phyloP scores from a whole-genome alignment of 2,888 invertebrate genomes.

The Hoplodrina ambigua region DNA sequence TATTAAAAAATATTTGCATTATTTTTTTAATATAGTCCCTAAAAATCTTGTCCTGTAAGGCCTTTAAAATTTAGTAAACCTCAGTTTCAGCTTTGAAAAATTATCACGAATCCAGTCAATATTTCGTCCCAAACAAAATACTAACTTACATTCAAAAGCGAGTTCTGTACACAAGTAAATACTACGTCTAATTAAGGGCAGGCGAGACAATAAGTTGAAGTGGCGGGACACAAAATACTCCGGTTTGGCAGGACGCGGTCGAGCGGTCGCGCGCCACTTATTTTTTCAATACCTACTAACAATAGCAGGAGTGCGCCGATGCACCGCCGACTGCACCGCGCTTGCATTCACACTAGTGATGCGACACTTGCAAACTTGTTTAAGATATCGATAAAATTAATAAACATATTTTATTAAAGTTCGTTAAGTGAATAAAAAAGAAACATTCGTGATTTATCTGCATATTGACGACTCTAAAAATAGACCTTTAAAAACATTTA shows the following conservation, averaged over 20 bases:
- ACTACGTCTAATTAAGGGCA: constrained; percentile 56
- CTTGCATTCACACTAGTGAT: constrained; percentile 76
- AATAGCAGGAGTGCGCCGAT: constrained; percentile 68
- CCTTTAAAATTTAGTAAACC: too few relatives aligned
- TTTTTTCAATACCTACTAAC: constrained; percentile 70
- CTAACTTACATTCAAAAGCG: constrained; percentile 13
- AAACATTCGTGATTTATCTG: constrained; percentile 4
- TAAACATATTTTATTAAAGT: neutral
- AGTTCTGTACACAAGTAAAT: constrained; percentile 46
- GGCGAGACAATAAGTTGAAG: constrained; percentile 55
- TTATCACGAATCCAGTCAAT: neutral
- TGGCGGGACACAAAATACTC: constrained; percentile 57
- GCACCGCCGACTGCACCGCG: constrained; percentile 72
- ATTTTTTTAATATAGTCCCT: too few relatives aligned
- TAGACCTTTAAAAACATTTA: constrained; percentile 4
- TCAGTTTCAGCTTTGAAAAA: neutral
- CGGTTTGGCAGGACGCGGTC: constrained; percentile 60
- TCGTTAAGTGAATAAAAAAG: neutral
- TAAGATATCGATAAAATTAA: constrained; percentile 59
- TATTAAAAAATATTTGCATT: too few relatives aligned
- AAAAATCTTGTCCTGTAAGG: too few relatives aligned
- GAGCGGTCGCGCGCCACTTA: constrained; percentile 50
- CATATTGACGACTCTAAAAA: neutral
- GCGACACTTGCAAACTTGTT: constrained; percentile 45
- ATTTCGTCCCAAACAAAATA: neutral